Base-by-base conservation (phyloP, 2,888 invertebrate genomes). In the Orthonychiurus folsomi region DNA sequence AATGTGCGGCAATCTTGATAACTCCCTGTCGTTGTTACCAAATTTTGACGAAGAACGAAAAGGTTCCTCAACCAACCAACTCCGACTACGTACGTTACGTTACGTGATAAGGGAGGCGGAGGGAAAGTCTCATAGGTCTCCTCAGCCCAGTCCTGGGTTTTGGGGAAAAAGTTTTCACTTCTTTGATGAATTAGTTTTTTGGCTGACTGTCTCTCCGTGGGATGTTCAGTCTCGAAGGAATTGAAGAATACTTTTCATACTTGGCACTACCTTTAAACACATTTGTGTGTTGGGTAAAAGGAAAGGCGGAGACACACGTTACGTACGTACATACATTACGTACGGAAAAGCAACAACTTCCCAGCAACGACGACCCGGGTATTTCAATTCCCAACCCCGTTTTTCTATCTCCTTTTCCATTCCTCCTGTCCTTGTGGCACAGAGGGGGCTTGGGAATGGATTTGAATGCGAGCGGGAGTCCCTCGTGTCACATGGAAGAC, bases 171-270 rank as follows among this genome's bases (percentile, higher is more conserved):
- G 37, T 37, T 37, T 37, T 37, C 37, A 37, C n/a, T 25, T 59
- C 59, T 59, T 50, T 59, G 59, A 59, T 59, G 59, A 59, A 59
- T 59, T 59, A 59, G 59, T 59, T 59, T 47, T 26, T 57, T 25
- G 37, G 37, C 37, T 37, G 37, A 37, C 37, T 37, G 37, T 37
- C 37, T 37, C 37, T 37, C 37, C 9, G n/a, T n/a, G 9, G 37
- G 37, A 37, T 37, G 37, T 37, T 5, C 5, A 37, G 37, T 37
- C 37, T 15, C 37, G 15, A 9, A 9, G 37, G 37, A 15, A 37
- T 37, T 37, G 5, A 37, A 37, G 37, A 37, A 37, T 37, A 37
- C 37, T 37, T 37, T 37, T 37, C 37, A 37, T 37, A 37, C 37
- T 37, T 37, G n/a, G n/a, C n/a, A n/a, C n/a, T n/a, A n/a, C n/a